Percentiles rank a stretch among this genome's conserved stretches.
Evolutionary conservation across 1,140 invertebrate genomes (phyloP).

Genomic region (Gonioctena quinquepunctata): DNA sequence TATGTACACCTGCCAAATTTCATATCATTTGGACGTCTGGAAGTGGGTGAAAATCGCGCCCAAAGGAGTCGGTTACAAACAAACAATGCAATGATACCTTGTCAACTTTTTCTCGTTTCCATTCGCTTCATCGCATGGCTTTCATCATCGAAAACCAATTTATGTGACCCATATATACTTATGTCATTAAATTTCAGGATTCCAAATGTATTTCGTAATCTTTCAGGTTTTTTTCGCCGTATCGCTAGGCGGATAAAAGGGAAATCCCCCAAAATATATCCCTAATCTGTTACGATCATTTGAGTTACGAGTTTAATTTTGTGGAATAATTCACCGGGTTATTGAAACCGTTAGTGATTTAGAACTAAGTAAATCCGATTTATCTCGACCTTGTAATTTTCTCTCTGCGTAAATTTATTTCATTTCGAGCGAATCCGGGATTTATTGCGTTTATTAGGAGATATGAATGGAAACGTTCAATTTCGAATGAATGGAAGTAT

Average conservation of each 20-base stretch:
- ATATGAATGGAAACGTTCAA: neutral
- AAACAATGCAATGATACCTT: no score
- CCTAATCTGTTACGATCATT: neutral
- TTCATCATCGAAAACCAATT: no score
- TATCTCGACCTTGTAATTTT: constrained; percentile 1
- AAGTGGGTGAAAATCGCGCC: no score
- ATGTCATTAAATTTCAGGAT: no score
- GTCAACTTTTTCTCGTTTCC: no score
- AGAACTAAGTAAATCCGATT: constrained; percentile 1
- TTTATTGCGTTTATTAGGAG: neutral
- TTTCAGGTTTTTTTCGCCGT: no score
- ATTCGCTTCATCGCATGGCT: no score
- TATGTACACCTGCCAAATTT: no score
- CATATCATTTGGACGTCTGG: no score
- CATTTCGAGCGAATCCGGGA: neutral
- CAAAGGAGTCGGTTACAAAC: no score
- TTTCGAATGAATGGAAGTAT: neutral
- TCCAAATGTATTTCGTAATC: no score
- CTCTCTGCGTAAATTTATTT: neutral
- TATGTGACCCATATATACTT: no score
- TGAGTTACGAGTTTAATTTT: constrained; percentile 12
- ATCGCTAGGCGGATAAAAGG: neutral
- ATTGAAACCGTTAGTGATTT: constrained; percentile 6
- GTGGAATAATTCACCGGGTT: neutral
- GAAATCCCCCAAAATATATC: neutral